phyloP scores from a whole-genome alignment of 1,140 invertebrate species.

The Argopecten irradians region DNA sequence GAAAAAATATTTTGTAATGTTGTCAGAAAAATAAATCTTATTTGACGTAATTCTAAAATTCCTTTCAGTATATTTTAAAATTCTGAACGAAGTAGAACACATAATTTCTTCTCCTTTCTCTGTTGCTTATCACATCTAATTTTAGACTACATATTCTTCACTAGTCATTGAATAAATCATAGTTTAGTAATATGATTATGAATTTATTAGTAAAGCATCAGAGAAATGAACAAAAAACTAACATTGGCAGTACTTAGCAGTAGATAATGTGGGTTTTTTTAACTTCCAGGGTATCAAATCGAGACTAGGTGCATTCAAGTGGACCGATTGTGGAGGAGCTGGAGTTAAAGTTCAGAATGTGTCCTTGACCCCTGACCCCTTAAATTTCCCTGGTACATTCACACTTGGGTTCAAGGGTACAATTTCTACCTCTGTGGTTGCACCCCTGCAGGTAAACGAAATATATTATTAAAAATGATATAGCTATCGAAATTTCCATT shows the following conservation, averaged over 20 bases:
- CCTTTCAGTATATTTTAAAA: no score
- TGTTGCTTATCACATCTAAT: no score
- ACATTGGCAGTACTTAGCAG: not conserved
- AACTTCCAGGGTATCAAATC: not conserved
- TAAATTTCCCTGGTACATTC: conserved; percentile 53
- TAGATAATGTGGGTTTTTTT: not conserved
- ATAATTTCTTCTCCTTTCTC: no score
- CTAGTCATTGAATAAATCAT: not conserved
- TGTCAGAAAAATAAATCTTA: no score
- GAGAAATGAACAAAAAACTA: not conserved
- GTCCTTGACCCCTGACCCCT: conserved; percentile 52
- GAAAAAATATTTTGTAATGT: no score
- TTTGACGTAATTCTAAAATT: no score
- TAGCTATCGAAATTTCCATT: no score
- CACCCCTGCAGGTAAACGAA: conserved; percentile 45
- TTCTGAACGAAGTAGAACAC: no score
- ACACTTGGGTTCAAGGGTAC: conserved; percentile 36
- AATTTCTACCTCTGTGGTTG: conserved; percentile 40
- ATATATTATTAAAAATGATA: no score
- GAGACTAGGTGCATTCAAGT: conserved; percentile 35
- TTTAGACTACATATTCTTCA: not conserved
- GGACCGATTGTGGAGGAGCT: conserved; percentile 39
- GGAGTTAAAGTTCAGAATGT: conserved; percentile 27
- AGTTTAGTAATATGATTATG: not conserved
- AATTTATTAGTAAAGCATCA: not conserved